Conservation (phyloP, 2,113 vertebrate genomes). For the Halichoerus grypus region DNA sequence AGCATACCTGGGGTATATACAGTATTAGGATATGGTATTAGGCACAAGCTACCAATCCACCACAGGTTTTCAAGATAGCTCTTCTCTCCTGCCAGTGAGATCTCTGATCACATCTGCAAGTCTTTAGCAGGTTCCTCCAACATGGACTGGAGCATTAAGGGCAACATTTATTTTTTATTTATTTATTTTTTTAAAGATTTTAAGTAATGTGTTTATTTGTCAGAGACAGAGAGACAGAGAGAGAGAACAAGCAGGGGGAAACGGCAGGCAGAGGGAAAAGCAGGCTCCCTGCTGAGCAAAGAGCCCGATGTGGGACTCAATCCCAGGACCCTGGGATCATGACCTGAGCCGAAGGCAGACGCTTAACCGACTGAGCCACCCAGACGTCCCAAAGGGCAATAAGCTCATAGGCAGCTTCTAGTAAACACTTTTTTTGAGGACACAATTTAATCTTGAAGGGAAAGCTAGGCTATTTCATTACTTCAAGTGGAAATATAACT, state of each 20-base stretch:
- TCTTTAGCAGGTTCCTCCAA: background rate
- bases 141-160: background rate
- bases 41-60: background rate
- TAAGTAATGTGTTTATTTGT: too few relatives aligned
- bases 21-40: background rate
- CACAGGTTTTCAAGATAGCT: background rate
- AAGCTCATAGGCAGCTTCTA: background rate
- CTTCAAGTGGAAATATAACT: constrained; percentile 19
- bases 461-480: background rate
- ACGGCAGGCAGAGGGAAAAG: too few relatives aligned
- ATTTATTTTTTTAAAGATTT: too few relatives aligned
- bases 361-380: too few relatives aligned
- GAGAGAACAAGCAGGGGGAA: too few relatives aligned
- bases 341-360: too few relatives aligned
- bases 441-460: background rate
- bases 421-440: background rate
- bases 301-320: too few relatives aligned
- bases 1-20: background rate
- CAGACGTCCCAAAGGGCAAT: too few relatives aligned
- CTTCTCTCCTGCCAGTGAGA: background rate
- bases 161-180: background rate
- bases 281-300: too few relatives aligned
- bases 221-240: too few relatives aligned
- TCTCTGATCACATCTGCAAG: background rate
- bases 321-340: too few relatives aligned